Conservation (phyloP, 2,113 vertebrate genomes). For the Cyprinodon brontotheroides region DNA sequence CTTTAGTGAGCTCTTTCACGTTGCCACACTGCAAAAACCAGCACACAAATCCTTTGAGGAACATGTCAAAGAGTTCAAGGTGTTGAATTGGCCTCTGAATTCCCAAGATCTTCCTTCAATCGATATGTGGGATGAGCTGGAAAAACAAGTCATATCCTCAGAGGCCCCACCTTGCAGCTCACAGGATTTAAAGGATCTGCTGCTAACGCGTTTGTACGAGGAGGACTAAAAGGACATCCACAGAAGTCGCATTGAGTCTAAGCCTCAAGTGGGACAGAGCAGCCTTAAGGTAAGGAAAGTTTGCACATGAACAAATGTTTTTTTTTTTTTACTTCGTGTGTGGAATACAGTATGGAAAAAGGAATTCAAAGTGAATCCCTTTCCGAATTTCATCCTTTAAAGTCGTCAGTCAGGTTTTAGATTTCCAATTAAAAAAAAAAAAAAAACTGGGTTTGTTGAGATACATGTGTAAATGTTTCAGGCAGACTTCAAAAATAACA, state of each 20-base stretch:
- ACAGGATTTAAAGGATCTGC: neutral
- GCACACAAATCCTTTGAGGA: neutral
- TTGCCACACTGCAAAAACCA: neutral
- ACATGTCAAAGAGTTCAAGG: neutral
- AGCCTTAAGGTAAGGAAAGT: neutral
- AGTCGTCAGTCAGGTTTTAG: slow-evolving; percentile 1
- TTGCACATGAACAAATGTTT: too few relatives aligned
- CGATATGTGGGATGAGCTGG: slow-evolving; percentile 4
- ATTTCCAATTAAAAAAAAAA: slow-evolving; percentile 44
- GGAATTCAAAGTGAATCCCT: slow-evolving; percentile 4
- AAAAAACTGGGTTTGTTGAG: slow-evolving; percentile 18
- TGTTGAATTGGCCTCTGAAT: slow-evolving; percentile 1
- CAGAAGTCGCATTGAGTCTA: neutral
- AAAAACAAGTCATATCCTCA: neutral
- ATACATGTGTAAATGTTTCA: slow-evolving; percentile 29
- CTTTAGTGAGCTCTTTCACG: neutral
- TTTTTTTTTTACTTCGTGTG: neutral
- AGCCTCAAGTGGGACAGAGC: neutral
- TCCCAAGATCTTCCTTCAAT: neutral
- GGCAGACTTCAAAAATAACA: slow-evolving; percentile 29
- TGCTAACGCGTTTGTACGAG: neutral
- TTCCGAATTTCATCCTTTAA: slow-evolving; percentile 27
- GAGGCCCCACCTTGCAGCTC: neutral
- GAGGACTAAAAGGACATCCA: neutral
- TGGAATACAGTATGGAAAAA: slow-evolving; percentile 3